Evolutionary conservation across 2,888 invertebrate genomes (phyloP).

Genomic region (Phyto melanocephala): DNA sequence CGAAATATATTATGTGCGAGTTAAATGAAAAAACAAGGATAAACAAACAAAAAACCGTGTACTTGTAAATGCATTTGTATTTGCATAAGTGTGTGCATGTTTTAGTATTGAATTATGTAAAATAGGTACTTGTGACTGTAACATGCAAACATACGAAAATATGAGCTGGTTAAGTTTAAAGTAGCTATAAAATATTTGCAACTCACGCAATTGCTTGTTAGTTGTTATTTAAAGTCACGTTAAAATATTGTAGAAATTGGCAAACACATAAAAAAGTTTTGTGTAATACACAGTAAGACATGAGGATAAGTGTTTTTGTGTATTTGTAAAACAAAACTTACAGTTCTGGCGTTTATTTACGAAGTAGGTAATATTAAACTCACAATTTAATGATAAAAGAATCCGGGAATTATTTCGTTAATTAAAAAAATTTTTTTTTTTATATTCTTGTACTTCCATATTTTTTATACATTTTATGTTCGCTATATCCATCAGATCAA

Average conservation of each 20-base stretch:
- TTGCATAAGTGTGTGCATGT: background rate
- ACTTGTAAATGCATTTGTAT: background rate
- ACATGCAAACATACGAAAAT: background rate
- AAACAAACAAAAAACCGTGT: background rate
- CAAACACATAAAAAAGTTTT: background rate
- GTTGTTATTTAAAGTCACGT: conserved; percentile 58
- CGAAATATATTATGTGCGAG: background rate
- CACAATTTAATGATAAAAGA: too few species aligned
- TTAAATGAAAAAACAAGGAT: background rate
- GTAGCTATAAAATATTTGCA: conserved; percentile 18
- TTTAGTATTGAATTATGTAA: conserved; percentile 7
- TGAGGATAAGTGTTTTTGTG: too few species aligned
- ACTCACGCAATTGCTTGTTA: conserved; percentile 53
- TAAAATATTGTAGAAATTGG: conserved; percentile 14
- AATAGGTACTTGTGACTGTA: background rate
- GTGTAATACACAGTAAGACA: too few species aligned
- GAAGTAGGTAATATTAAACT: too few species aligned
- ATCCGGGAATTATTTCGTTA: too few species aligned
- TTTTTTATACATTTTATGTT: too few species aligned
- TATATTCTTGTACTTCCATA: too few species aligned
- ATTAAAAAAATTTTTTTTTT: too few species aligned
- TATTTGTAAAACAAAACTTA: too few species aligned
- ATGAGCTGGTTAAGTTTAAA: conserved; percentile 2
- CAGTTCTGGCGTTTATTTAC: too few species aligned
- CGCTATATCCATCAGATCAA: too few species aligned